These are phyloP conservation scores for Drosophila trichaetosa DNA, from an alignment of 2,888 invertebrate genomes.

Conservation along the genomic window DNA sequence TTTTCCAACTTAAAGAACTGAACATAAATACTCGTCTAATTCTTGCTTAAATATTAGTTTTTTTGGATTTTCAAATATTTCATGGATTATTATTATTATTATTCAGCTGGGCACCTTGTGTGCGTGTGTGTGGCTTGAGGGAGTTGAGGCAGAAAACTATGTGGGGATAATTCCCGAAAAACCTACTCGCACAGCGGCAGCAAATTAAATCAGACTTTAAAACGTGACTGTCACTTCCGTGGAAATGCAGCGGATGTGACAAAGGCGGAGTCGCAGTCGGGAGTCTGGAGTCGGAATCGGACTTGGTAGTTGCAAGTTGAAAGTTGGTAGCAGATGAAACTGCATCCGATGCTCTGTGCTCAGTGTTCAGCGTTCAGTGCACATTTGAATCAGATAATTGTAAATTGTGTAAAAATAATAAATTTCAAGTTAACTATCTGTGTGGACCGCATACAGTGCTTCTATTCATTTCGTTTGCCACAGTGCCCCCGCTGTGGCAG, in stretches of 20 bases:
- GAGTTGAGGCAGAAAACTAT: neutral
- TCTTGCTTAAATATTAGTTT: neutral
- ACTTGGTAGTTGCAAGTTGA: conserved; percentile 20
- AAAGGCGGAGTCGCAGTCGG: conserved; percentile 33
- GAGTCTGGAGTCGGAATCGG: conserved; percentile 4
- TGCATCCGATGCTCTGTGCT: conserved; percentile 42
- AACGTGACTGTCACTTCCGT: conserved; percentile 58
- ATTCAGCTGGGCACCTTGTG: neutral
- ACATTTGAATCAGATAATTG: conserved; percentile 80
- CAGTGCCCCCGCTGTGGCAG: conserved; percentile 18
- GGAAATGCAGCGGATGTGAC: conserved; percentile 42
- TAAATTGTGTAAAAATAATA: conserved; percentile 81
- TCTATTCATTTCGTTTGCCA: conserved; percentile 51
- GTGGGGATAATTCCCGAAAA: conserved; percentile 12
- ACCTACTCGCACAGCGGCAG: conserved; percentile 14
- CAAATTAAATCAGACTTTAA: conserved; percentile 70
- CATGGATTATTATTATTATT: conserved; percentile 7
- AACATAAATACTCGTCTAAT: neutral
- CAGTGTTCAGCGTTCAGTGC: conserved; percentile 30
- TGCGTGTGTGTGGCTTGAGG: neutral
- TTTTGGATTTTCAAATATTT: conserved; percentile 18
- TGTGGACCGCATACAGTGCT: conserved; percentile 71
- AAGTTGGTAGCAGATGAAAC: conserved; percentile 48
- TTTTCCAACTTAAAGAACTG: neutral
- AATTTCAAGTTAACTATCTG: conserved; percentile 80